Evolutionary conservation across 2,797 vertebrate species (phyloP).

Genomic region (Antennarius maculatus): DNA sequence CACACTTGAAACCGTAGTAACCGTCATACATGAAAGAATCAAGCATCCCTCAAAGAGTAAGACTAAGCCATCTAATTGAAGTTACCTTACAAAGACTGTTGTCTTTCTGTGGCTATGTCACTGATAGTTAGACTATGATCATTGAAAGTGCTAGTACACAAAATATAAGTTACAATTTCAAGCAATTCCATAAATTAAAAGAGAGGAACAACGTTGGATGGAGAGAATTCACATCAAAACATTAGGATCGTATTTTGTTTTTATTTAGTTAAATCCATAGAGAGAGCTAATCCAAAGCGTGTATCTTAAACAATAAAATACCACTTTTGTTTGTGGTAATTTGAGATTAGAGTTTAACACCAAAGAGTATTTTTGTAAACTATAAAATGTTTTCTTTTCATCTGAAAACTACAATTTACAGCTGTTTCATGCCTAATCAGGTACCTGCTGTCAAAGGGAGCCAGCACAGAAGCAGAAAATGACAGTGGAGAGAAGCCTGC

Average conservation of each 20-base stretch:
- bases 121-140: neutral
- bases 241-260: neutral
- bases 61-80: neutral
- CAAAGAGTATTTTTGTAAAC: neutral
- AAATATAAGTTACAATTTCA: too few species aligned
- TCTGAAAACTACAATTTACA: neutral
- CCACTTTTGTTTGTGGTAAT: neutral
- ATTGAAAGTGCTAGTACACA: neutral
- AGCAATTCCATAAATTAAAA: neutral
- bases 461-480: slow-evolving; percentile 86
- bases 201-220: neutral
- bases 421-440: slow-evolving; percentile 64
- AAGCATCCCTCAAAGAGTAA: neutral
- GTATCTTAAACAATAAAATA: neutral
- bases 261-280: neutral
- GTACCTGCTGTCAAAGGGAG: slow-evolving; percentile 90
- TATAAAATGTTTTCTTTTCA: neutral
- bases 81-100: neutral
- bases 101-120: neutral
- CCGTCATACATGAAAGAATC: neutral
- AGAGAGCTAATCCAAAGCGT: neutral
- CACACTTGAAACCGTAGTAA: neutral
- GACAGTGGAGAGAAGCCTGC: slow-evolving; percentile 88
- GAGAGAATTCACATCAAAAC: neutral
- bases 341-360: neutral